Base-by-base conservation (phyloP, 2,888 invertebrate genomes). In the Drosophila leonis region DNA sequence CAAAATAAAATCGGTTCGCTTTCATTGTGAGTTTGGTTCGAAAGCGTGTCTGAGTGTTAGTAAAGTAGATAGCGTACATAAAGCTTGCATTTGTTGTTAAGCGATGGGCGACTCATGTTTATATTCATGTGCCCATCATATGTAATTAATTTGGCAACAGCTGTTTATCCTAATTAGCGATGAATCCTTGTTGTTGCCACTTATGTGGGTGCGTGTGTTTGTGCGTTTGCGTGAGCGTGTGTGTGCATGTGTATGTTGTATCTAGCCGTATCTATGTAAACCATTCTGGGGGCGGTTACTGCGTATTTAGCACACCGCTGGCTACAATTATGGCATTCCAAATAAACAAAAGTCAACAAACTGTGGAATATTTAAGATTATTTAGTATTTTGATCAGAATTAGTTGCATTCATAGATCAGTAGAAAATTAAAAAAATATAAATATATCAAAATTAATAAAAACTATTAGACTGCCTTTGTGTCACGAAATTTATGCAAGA, bases 131-230 rank as follows among this genome's bases (percentile, higher is more conserved):
- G 78, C 75, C 78, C 82, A 74, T 89, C 82, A 87, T 82, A 82
- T 90, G 88, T 86, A 88, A 86, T 86, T 86, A 90, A 90, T 90
- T 90, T 80, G 84, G 85, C 88, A 85, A 85, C 85, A 86, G 80
- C 88, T 86, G 85, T 82, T 90, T 82, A 87, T 84, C 84, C 88
- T 82, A 84, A 84, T 84, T 84, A 89, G 75, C 73, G 77, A 75
- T 75, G 72, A 83, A 62, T 78, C 76, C 76, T 52, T 75, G 46
- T 51, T 62, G 44, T 46, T 56, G 52, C 69, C 61, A 20, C 52
- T 27, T 33, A 12, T 51, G 35, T n/a, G 41, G 41, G 20, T 48
- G 48, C n/a, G 39, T n/a, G 20, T 48, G 48, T 15, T 39, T n/a
- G 12, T 35, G 13, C 24, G 18, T 20, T 15, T 24, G 33, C 33